These are phyloP conservation scores for Heteractis magnifica DNA, from an alignment of 92 coral and sea anemone genomes.

Conservation along the genomic window DNA sequence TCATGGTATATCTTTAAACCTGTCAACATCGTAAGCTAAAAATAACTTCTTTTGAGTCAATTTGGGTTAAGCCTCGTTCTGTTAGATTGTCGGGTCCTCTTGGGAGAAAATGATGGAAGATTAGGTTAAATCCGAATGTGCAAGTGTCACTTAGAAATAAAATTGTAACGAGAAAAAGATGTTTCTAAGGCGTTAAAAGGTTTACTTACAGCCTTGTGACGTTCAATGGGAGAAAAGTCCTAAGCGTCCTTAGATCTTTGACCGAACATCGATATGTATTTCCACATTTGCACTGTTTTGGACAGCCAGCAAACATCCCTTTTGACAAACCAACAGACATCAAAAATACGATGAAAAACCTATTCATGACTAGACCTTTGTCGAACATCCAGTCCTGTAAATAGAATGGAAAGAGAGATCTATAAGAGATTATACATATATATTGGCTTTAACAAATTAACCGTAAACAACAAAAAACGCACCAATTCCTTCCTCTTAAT, in stretches of 20 bases:
- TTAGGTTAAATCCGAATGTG: neutral
- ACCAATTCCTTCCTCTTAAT: neutral
- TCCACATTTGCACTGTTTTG: constrained; percentile 66
- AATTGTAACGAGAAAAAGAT: neutral
- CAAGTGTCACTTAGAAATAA: neutral
- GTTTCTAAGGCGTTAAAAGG: no score
- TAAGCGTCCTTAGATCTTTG: constrained; percentile 63
- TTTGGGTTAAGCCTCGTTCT: neutral
- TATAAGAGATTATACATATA: neutral
- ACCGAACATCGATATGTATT: constrained; percentile 56
- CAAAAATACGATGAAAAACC: neutral
- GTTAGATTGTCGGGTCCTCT: neutral
- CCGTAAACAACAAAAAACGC: neutral
- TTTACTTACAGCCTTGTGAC: constrained; percentile 85
- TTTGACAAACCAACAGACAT: neutral
- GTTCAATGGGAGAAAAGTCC: constrained; percentile 64
- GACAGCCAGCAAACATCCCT: constrained; percentile 43
- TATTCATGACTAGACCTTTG: constrained; percentile 9
- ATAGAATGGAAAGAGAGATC: neutral
- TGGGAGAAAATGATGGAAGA: neutral
- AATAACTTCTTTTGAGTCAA: neutral
- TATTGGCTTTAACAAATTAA: neutral
- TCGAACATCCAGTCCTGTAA: constrained; percentile 3
- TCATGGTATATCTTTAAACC: no score
- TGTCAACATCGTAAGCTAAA: neutral